Evolutionary conservation across 2,113 vertebrate species (phyloP).

Genomic region (Naja naja): DNA sequence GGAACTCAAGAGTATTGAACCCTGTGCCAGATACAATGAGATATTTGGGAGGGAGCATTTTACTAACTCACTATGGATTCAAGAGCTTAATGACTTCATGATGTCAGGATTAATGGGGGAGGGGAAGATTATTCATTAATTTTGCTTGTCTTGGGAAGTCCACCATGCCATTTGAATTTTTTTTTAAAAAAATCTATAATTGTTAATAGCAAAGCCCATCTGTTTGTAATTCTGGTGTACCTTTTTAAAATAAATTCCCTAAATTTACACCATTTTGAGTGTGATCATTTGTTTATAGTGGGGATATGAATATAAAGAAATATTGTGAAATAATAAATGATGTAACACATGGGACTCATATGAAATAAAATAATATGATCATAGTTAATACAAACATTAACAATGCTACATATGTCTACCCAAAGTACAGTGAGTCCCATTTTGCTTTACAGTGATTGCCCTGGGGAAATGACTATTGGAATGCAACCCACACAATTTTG

Average conservation of each 20-base stretch:
- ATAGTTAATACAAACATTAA: neutral
- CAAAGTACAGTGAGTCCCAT: neutral
- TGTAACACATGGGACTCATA: neutral
- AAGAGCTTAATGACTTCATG: slow-evolving; percentile 13
- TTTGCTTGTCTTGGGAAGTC: slow-evolving; percentile 13
- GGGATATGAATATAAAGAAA: neutral
- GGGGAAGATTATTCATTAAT: neutral
- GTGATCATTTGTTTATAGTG: neutral
- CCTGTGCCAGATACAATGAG: slow-evolving; percentile 7
- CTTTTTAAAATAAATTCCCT: neutral
- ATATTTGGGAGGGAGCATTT: neutral
- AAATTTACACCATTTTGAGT: neutral
- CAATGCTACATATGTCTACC: neutral
- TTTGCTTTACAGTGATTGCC: neutral
- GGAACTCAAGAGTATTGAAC: slow-evolving; percentile 5
- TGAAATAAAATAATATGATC: neutral
- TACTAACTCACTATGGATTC: neutral
- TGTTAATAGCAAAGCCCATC: neutral
- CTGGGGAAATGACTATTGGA: neutral
- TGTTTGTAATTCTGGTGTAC: neutral
- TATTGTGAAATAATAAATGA: neutral
- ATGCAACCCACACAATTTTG: neutral
- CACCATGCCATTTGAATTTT: neutral
- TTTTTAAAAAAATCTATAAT: neutral
- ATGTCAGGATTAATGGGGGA: neutral